Percentiles rank a stretch among this genome's conserved stretches.
phyloP scores from a whole-genome alignment of 2,113 vertebrate genomes.

The Polypterus senegalus region DNA sequence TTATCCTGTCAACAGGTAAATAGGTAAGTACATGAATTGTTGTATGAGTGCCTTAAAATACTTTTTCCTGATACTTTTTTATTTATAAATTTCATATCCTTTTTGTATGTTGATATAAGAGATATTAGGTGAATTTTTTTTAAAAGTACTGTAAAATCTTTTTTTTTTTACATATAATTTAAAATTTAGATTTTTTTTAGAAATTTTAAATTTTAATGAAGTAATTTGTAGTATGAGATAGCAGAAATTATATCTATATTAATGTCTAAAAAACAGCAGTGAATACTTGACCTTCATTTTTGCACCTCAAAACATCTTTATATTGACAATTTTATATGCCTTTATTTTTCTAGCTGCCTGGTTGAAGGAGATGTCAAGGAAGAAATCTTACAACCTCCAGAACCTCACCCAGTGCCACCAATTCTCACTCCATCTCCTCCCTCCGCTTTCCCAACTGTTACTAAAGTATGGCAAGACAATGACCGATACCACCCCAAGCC shows the following conservation, averaged over 20 bases:
- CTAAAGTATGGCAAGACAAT: slow-evolving; percentile 83
- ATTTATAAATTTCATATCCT: no score
- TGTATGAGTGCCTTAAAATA: no score
- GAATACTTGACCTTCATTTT: no score
- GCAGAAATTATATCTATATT: neutral
- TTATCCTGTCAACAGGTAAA: no score
- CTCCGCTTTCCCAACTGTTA: slow-evolving; percentile 88
- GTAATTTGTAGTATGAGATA: neutral
- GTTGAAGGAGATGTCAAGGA: slow-evolving; percentile 86
- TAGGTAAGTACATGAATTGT: no score
- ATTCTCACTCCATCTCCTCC: slow-evolving; percentile 92
- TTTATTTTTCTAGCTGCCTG: slow-evolving; percentile 58
- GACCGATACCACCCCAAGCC: slow-evolving; percentile 97
- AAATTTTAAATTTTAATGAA: no score
- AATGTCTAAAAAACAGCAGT: no score
- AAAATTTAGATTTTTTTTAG: no score
- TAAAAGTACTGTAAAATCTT: neutral
- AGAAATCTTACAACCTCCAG: slow-evolving; percentile 93
- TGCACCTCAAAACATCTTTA: no score
- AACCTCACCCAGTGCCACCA: slow-evolving; percentile 87
- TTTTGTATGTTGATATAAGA: neutral
- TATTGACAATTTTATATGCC: neutral
- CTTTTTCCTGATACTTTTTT: no score
- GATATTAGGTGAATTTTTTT: neutral
- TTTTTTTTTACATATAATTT: no score